Conservation (phyloP, 2,797 vertebrate genomes). For the Heterohyrax brucei region DNA sequence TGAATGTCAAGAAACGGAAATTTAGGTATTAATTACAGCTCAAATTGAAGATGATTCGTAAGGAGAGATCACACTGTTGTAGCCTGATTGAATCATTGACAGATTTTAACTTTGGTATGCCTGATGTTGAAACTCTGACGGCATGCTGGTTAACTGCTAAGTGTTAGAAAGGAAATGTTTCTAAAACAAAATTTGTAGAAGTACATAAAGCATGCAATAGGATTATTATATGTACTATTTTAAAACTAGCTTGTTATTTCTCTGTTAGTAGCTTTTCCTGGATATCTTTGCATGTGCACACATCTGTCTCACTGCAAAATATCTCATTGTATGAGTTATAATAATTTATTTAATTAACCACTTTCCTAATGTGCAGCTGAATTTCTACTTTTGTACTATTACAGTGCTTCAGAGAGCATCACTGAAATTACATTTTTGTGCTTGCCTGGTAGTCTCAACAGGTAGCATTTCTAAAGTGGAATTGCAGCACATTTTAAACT, state of each 20-base stretch:
- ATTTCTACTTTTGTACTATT: slow-evolving; percentile 13
- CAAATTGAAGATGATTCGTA: slow-evolving; percentile 5
- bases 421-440: slow-evolving; percentile 38
- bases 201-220: slow-evolving; percentile 19
- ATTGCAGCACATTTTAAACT: slow-evolving; percentile 21
- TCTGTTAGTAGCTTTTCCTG: background rate
- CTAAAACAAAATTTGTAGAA: background rate
- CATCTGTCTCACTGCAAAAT: background rate
- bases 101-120: slow-evolving; percentile 27
- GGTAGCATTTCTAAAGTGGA: background rate
- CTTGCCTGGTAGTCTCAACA: background rate
- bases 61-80: background rate
- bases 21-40: background rate
- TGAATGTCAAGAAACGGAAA: slow-evolving; percentile 14
- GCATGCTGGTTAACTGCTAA: too few relatives aligned
- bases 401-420: slow-evolving; percentile 17
- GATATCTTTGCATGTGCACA: background rate
- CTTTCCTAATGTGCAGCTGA: background rate
- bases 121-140: slow-evolving; percentile 21
- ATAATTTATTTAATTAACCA: slow-evolving; percentile 2
- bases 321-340: background rate
- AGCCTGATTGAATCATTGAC: slow-evolving; percentile 42
- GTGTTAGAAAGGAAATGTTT: background rate
- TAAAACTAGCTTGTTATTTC: slow-evolving; percentile 15
- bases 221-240: background rate